Evolutionary conservation across 2,797 vertebrate species (phyloP), one percentile per base, ranked within the genome.

Genomic region (Zenarchopterus dispar): DNA sequence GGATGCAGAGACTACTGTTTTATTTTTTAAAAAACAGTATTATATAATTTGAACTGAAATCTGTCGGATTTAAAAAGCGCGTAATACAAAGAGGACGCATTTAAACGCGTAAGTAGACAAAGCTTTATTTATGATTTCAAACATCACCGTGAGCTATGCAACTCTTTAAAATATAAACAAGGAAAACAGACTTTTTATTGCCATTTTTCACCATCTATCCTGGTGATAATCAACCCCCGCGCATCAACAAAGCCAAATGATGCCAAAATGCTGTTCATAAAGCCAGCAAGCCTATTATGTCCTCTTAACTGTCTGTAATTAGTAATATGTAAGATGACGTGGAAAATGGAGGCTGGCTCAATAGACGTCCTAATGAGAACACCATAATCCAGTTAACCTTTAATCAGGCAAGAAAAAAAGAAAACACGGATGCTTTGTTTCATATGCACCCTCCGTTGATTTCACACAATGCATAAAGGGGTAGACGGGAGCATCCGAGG

Each of bases 371-470:
- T 85, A 58, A 80, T 77, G 63, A 80, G 75, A 86, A 65, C 75
- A 63, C 55, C 22, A 71, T 85, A 81, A 90, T 89, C 77, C 77
- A 79, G 78, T 86, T 82, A 78, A 82, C 82, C 78, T 87, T 76
- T 85, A 73, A 85, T 85, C 80, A 82, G 71, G 75, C 67, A 73
- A 55, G 82, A 85, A 79, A 73, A 55, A 81, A 72, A 75, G 70
- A 70, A 60, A 84, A 85, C 75, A 76, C 52, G 44, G 59, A 75
- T 49, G 80, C 70, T 81, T 82, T 64, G 72, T 84, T 31, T 36
- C 11, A 10, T 71, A 56, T 63, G 48, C 73, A 73, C 58, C 63
- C 58, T 74, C 65, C 7, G 33, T 80, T 39, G 8, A 7, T 26
- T 16, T 24, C 17, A 13, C 80, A 86, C 84, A 74, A 85, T 28